phyloP scores from a whole-genome alignment of 2,888 invertebrate species.

The Drosophila infuscata region DNA sequence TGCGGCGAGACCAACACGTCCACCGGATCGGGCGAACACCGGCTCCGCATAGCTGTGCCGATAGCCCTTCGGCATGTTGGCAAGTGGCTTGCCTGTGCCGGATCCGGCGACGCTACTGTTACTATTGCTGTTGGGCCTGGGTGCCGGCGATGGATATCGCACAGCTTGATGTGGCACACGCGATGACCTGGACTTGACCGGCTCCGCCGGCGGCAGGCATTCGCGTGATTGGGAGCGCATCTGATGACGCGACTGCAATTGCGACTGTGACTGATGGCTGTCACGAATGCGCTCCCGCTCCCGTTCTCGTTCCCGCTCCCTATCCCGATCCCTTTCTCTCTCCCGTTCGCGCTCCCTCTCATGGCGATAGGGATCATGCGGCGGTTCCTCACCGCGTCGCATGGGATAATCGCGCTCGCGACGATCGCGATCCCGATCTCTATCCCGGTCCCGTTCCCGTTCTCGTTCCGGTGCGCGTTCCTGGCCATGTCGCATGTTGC shows the following conservation, averaged over 20 bases:
- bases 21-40: constrained; percentile 83
- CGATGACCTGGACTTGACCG: constrained; percentile 56
- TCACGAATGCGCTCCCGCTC: constrained; percentile 29
- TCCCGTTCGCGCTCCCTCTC: constrained; percentile 64
- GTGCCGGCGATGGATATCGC: constrained; percentile 72
- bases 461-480: constrained; percentile 36
- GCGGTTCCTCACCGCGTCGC: constrained; percentile 50
- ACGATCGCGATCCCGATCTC: constrained; percentile 43
- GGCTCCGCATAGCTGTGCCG: constrained; percentile 85
- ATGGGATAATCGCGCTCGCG: constrained; percentile 63
- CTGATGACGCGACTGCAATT: constrained; percentile 45
- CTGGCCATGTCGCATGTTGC: constrained; percentile 32
- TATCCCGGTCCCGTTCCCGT: constrained; percentile 42
- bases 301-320: constrained; percentile 53
- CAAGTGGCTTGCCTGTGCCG: constrained; percentile 77
- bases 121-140: constrained; percentile 65
- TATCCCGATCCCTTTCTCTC: constrained; percentile 2
- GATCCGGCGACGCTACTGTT: constrained; percentile 24
- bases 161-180: constrained; percentile 56
- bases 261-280: constrained; percentile 33
- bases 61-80: constrained; percentile 84
- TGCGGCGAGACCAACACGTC: constrained; percentile 84
- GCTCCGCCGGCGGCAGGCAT: constrained; percentile 55
- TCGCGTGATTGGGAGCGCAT: constrained; percentile 64
- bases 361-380: constrained; percentile 63